Evolutionary conservation across 2,888 invertebrate species (phyloP), one percentile per base, ranked within the genome.

Genomic region (Caenorhabditis doughertyi): DNA sequence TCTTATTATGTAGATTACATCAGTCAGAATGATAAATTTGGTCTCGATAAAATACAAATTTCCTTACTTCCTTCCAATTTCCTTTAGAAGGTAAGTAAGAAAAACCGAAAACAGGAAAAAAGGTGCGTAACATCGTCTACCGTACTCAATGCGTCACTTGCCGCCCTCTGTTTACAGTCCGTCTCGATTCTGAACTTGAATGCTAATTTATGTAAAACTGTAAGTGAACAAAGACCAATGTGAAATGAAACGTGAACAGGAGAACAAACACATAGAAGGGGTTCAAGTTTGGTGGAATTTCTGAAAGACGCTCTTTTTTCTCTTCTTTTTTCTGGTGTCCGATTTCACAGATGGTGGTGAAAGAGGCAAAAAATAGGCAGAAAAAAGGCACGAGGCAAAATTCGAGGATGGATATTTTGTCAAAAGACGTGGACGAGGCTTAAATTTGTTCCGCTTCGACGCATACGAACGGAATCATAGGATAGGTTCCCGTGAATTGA

Each of bases 291-390:
- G 29, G 49, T 49, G 27, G 32, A 51, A 62, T 49, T 60, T 27
- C 27, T 39, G 16, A 64, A 62, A 49, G 35, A 51, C 49, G 21
- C 51, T 72, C 35, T 35, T 27, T 60, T 49, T 32, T 60, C n/a
- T n/a, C n/a, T n/a, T n/a, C n/a, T n/a, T n/a, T n/a, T n/a, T n/a
- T 49, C 32, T 53, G 64, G 73, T 73, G 73, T 73, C 73, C 53
- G 55, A 62, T 73, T 73, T 73, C 70, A 42, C 23, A 42, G 23
- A 27, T 9, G 27, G 35, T 23, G 42, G 44, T n/a, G n/a, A n/a
- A 47, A 44, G 67, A 53, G 42, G 55, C 39, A 47, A 68, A 39
- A 58, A 58, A 60, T 60, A 42, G 60, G 16, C 29, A 53, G 39
- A 53, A n/a, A 16, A 51, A 51, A 51, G 51, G 23, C 35, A 51